These are phyloP conservation scores for Cottus gobio DNA, from an alignment of 2,113 vertebrate genomes.

Conservation along the genomic window DNA sequence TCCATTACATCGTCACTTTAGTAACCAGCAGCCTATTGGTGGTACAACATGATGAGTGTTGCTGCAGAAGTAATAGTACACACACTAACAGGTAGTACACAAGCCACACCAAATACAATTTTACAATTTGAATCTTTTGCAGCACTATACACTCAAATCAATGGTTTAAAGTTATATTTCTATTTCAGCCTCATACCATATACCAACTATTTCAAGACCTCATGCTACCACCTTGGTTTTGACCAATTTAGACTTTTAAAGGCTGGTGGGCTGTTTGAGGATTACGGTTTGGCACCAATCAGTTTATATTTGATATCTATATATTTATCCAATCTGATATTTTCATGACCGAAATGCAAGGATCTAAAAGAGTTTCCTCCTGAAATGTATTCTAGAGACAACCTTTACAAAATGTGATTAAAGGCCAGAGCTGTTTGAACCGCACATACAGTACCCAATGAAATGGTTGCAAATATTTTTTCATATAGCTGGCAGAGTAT, in stretches of 20 bases:
- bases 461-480: not conserved
- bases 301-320: not conserved
- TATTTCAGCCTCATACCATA: not conserved
- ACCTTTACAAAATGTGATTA: not conserved
- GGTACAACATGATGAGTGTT: conserved; percentile 11
- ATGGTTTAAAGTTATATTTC: not conserved
- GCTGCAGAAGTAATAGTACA: conserved; percentile 1
- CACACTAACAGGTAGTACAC: not conserved
- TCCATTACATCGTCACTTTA: conserved; percentile 48
- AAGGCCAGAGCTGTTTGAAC: not conserved
- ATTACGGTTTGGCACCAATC: not conserved
- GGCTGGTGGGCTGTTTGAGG: not conserved
- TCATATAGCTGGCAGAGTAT: conserved; percentile 7
- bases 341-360: not conserved
- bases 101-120: not conserved
- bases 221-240: not conserved
- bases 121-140: not conserved
- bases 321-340: not conserved
- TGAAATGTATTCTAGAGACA: not conserved
- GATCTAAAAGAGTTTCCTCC: not conserved
- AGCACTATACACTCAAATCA: not conserved
- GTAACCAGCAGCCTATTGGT: conserved; percentile 19
- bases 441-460: not conserved
- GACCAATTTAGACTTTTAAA: not conserved
- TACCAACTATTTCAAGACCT: not conserved